A percentile compares a stretch with the other conserved stretches of the same genome.
Conservation (phyloP, 2,797 vertebrate genomes). For the Enteromius radiatus region DNA sequence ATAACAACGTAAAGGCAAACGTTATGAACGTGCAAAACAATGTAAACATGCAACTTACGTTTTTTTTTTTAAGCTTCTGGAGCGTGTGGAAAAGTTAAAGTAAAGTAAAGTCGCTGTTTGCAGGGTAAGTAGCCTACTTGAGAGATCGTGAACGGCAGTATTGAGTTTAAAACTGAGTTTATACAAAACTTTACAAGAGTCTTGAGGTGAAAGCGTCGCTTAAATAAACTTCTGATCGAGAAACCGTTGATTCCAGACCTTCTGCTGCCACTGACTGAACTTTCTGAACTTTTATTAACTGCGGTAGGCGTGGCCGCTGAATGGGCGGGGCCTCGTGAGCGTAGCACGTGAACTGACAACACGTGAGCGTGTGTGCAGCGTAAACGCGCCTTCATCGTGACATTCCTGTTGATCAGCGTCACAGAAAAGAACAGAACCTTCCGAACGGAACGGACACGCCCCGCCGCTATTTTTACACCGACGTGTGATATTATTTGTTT, state of each 20-base stretch:
- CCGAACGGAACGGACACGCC: neutral
- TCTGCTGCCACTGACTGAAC: neutral
- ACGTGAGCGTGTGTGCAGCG: constrained; percentile 44
- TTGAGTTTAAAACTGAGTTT: neutral
- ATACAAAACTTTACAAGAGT: no score
- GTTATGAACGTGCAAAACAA: neutral
- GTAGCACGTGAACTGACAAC: constrained; percentile 61
- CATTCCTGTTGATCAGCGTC: neutral
- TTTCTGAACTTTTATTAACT: neutral
- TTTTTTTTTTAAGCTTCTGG: neutral
- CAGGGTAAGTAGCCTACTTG: no score
- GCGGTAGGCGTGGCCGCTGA: neutral
- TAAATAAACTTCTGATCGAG: neutral
- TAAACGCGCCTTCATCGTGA: neutral
- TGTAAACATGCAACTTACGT: constrained; percentile 4
- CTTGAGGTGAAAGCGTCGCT: neutral
- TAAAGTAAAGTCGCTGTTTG: neutral
- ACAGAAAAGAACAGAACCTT: neutral
- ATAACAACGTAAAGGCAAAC: neutral
- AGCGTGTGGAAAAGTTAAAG: no score
- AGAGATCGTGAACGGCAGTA: neutral
- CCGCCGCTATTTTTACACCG: neutral
- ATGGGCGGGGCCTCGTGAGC: constrained; percentile 55
- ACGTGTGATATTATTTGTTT: neutral
- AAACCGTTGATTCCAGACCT: neutral